phyloP scores from a whole-genome alignment of 2,888 invertebrate species.

The Teleogryllus oceanicus region DNA sequence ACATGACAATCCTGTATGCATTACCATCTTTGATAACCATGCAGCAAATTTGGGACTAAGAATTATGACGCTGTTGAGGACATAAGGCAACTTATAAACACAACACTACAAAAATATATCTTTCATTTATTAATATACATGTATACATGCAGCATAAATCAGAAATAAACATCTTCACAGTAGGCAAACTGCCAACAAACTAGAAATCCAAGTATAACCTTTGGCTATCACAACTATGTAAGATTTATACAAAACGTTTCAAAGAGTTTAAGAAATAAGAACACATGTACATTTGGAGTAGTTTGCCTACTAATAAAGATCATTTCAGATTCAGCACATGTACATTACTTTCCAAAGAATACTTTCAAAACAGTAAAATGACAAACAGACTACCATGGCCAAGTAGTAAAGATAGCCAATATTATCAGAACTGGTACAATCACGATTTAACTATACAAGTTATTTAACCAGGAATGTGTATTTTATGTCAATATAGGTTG shows the following conservation, averaged over 20 bases:
- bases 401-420: conserved; percentile 7
- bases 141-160: conserved; percentile 18
- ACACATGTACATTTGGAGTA: neutral
- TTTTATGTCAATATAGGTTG: conserved; percentile 11
- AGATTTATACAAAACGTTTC: neutral
- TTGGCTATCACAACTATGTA: neutral
- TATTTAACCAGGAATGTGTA: conserved; percentile 18
- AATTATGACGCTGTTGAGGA: neutral
- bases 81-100: neutral
- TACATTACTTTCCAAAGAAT: neutral
- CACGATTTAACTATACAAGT: conserved; percentile 2
- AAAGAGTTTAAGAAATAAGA: neutral
- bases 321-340: neutral
- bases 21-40: neutral
- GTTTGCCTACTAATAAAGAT: neutral
- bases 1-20: conserved; percentile 1
- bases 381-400: conserved; percentile 12
- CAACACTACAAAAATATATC: too few species aligned
- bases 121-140: neutral
- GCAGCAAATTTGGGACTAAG: conserved; percentile 4
- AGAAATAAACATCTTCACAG: neutral
- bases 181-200: neutral
- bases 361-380: conserved; percentile 11
- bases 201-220: neutral
- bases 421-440: conserved; percentile 18